phyloP scores from a whole-genome alignment of 2,797 vertebrate species.

The Erpetoichthys calabaricus region DNA sequence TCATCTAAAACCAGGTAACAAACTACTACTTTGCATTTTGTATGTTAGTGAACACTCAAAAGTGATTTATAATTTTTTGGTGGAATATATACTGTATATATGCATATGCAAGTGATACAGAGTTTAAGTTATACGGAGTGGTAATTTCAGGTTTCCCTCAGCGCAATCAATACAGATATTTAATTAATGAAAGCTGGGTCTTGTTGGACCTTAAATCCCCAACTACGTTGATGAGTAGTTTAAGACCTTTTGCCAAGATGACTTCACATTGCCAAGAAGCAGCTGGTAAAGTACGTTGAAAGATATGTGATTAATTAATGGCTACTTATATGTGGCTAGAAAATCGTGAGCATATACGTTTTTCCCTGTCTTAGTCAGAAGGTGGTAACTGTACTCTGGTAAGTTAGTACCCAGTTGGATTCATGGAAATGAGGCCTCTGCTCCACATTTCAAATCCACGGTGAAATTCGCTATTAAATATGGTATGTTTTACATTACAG shows the following conservation, averaged over 20 bases:
- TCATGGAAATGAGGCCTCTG: constrained; percentile 26
- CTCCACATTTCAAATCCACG: constrained; percentile 20
- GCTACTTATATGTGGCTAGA: constrained; percentile 24
- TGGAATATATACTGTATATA: too few species aligned
- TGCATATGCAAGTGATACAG: too few species aligned
- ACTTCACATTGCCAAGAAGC: constrained; percentile 1
- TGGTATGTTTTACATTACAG: constrained; percentile 37
- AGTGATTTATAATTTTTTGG: too few species aligned
- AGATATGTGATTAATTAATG: constrained; percentile 9
- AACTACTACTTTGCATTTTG: too few species aligned
- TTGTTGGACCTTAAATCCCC: constrained; percentile 1
- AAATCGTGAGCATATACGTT: constrained; percentile 18
- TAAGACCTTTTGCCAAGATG: background rate
- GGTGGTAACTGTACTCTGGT: constrained; percentile 23
- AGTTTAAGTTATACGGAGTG: too few species aligned
- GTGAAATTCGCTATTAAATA: constrained; percentile 36
- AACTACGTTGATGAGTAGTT: constrained; percentile 1
- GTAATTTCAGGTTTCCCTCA: too few species aligned
- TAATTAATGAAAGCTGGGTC: background rate
- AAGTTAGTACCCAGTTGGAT: constrained; percentile 20
- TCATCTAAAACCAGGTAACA: too few species aligned
- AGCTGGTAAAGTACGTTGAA: background rate
- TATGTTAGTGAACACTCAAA: too few species aligned
- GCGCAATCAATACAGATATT: too few species aligned
- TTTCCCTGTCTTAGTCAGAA: constrained; percentile 19